Evolutionary conservation across 2,888 invertebrate genomes (phyloP).

Genomic region (Candidula unifasciata): DNA sequence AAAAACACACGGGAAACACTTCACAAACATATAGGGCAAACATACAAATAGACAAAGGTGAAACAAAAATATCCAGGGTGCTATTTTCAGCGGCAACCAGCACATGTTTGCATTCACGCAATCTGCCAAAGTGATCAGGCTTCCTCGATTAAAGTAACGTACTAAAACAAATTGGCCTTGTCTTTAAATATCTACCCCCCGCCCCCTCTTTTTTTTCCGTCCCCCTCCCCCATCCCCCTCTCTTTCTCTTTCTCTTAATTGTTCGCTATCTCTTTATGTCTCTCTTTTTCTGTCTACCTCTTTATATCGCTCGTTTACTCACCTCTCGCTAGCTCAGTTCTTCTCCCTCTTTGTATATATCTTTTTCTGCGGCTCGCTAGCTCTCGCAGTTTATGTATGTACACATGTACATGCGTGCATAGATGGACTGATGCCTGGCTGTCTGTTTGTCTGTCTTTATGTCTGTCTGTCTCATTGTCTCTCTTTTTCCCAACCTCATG

Average conservation of each 20-base stretch:
- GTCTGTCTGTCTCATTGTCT: too few species aligned
- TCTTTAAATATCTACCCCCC: neutral
- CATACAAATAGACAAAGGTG: neutral
- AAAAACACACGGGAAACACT: neutral
- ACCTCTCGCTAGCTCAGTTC: neutral
- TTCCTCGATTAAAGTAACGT: neutral
- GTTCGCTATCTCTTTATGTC: neutral
- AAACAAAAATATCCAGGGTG: neutral
- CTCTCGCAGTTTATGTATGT: too few species aligned
- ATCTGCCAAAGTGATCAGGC: neutral
- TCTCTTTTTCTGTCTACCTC: neutral
- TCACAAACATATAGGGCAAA: neutral
- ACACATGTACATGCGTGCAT: too few species aligned
- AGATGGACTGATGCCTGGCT: too few species aligned
- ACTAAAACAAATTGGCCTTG: neutral
- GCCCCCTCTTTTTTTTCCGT: neutral
- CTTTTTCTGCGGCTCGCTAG: too few species aligned
- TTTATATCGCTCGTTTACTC: too few species aligned
- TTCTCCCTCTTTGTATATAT: neutral
- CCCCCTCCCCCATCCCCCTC: neutral
- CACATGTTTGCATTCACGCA: neutral
- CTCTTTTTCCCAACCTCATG: too few species aligned
- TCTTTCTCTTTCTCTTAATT: neutral
- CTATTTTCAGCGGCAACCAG: neutral
- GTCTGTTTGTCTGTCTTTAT: too few species aligned